Evolutionary conservation across 2,797 vertebrate species (phyloP), one percentile per base, ranked within the genome.

Genomic region (Pangasius mekongensis): DNA sequence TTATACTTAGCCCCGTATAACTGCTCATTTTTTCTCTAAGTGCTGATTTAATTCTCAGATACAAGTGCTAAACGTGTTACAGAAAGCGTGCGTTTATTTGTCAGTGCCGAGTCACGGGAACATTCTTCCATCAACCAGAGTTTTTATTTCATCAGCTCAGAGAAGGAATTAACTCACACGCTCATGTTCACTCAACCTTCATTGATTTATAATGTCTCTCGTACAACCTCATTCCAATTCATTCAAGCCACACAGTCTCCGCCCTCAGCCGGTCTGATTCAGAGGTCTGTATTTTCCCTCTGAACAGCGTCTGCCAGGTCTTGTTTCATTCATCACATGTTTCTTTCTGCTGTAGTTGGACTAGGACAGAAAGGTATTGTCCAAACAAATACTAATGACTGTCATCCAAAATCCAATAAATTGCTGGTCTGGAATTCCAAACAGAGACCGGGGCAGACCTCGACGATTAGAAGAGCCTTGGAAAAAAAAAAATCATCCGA

Each of bases 171-270:
- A 86, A 89, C 74, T 74, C 71, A 83, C 83, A 86, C 83, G 64
- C 69, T 47, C 13, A 14, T 16, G 62, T 74, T 81, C 83, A 88
- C 73, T 39, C 39, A 22, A 67, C 77, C 66, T 58, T 62, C 74
- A 91, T 77, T 47, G 88, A 91, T 91, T 78, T 74, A 43, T 87
- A 39, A 58, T 62, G 80, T 87, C 87, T 69, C 49, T 74, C 10
- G 3, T 84, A 84, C 62, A 60, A 54, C 88, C 81, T 52, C 4
- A 67, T 80, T 83, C 74, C 39, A 20, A 13, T 85, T 87, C 76
- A 30, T 88, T 84, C 84, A 86, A 33, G 80, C 33, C 10, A 62
- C 84, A 64, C 5, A 8, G 39, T 39, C 52, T 43, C 66, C 33
- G 22, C 86, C 56, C 22, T 74, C 71, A 47, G 6, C 39, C 43